phyloP scores from a whole-genome alignment of 2,797 vertebrate species.

The Vespertilio murinus region DNA sequence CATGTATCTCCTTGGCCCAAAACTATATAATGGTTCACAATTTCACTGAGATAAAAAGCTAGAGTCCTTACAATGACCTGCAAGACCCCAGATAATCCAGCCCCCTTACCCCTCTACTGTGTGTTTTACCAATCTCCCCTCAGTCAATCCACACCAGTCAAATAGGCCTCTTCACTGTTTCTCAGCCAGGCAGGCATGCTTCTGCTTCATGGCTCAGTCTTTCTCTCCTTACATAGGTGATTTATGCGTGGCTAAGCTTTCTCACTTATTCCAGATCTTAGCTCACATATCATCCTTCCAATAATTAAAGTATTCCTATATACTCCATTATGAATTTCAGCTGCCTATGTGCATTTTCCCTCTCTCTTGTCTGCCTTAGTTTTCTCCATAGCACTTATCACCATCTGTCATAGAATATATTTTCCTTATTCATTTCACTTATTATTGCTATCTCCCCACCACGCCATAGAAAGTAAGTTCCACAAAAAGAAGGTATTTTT shows the following conservation, averaged over 20 bases:
- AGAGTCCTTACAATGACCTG: neutral
- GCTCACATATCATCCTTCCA: neutral
- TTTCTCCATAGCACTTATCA: neutral
- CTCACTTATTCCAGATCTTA: neutral
- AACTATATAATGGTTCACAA: neutral
- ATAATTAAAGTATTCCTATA: neutral
- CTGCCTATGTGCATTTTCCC: neutral
- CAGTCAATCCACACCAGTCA: neutral
- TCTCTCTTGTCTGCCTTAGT: neutral
- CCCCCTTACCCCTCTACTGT: fast-evolving
- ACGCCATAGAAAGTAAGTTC: neutral
- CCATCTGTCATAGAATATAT: neutral
- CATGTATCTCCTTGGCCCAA: neutral
- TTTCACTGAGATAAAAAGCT: neutral
- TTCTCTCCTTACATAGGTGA: neutral
- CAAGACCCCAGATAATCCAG: neutral
- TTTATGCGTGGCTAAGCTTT: neutral
- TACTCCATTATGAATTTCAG: neutral
- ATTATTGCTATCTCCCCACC: neutral
- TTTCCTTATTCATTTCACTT: neutral
- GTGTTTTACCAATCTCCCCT: neutral
- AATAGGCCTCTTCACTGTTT: neutral
- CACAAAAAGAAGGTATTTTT: neutral
- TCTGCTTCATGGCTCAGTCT: neutral
- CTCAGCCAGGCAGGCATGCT: neutral